Evolutionary conservation across 2,888 invertebrate genomes (phyloP), one percentile per base, ranked within the genome.

Genomic region (Metallyticus violacea): DNA sequence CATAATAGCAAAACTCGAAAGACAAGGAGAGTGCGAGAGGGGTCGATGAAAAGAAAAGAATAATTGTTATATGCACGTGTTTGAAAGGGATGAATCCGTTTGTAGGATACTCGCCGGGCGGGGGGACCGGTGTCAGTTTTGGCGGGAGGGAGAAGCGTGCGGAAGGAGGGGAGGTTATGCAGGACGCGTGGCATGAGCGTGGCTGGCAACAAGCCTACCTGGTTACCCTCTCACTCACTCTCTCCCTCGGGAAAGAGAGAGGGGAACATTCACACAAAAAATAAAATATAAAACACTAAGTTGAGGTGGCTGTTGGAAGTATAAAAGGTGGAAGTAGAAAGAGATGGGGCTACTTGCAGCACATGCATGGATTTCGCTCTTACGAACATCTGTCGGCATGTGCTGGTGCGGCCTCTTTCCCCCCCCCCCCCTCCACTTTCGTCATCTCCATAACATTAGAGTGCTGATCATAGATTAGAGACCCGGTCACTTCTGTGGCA

Each of bases 181-280:
- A 28, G 77, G 87, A 80, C 87, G 86, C 88, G 88, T 86, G 88
- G 85, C 80, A 26, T 26, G 85, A 88, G 87, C 86, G 88, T 88
- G 88, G 87, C 87, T 30, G 76, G 84, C 86, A 27, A 77, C 82
- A 84, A 62, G 77, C 84, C 86, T 26, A 62, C 40, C 40, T 62
- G 40, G 40, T n/a, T n/a, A n/a, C n/a, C n/a, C n/a, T n/a, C n/a
- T n/a, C n/a, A n/a, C n/a, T n/a, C n/a, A n/a, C n/a, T n/a, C n/a
- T n/a, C n/a, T n/a, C n/a, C n/a, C n/a, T n/a, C n/a, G n/a, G n/a
- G n/a, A n/a, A n/a, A n/a, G 40, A 62, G 40, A 22, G 40, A 22
- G 22, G 40, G 40, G 15, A 62, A 62, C 40, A 62, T 62, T 27
- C 83, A 83, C 62, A 81, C 83, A 83, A 83, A 83, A 83, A 83